Evolutionary conservation across 2,888 invertebrate species (phyloP).

Genomic region (Dicranocentrus wangi): DNA sequence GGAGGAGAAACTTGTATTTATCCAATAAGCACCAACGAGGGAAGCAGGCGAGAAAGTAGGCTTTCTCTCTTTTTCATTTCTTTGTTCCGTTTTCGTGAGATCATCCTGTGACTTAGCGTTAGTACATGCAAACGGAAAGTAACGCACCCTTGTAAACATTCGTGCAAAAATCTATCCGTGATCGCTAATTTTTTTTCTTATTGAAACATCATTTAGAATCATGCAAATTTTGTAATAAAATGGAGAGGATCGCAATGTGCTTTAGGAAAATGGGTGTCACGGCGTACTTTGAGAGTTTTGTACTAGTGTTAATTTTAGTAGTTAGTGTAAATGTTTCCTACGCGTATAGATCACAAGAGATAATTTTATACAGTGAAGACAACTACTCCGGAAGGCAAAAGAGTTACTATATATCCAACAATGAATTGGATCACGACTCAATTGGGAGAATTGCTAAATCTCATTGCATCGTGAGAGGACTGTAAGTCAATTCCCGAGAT

Average conservation of each 20-base stretch:
- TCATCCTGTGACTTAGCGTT: neutral
- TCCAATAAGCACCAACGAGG: no score
- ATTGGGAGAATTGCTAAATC: constrained; percentile 65
- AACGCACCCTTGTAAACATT: no score
- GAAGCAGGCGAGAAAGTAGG: neutral
- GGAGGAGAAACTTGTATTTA: neutral
- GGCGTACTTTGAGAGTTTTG: neutral
- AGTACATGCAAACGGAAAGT: neutral
- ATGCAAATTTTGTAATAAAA: no score
- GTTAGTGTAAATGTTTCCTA: neutral
- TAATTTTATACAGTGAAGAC: constrained; percentile 59
- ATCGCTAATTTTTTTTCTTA: neutral
- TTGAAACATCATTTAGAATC: neutral
- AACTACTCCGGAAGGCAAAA: constrained; percentile 59
- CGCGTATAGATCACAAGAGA: constrained; percentile 60
- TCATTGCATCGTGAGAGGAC: constrained; percentile 64
- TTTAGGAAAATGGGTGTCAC: neutral
- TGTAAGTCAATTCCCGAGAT: constrained; percentile 66
- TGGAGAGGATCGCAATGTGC: neutral
- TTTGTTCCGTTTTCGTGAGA: neutral
- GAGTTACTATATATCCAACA: constrained; percentile 55
- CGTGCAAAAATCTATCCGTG: no score
- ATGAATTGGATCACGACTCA: constrained; percentile 49
- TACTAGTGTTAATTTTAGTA: constrained; percentile 5
- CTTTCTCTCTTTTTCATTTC: neutral